Conservation (phyloP, 2,888 invertebrate species). For the Tubiluchus corallicola region DNA sequence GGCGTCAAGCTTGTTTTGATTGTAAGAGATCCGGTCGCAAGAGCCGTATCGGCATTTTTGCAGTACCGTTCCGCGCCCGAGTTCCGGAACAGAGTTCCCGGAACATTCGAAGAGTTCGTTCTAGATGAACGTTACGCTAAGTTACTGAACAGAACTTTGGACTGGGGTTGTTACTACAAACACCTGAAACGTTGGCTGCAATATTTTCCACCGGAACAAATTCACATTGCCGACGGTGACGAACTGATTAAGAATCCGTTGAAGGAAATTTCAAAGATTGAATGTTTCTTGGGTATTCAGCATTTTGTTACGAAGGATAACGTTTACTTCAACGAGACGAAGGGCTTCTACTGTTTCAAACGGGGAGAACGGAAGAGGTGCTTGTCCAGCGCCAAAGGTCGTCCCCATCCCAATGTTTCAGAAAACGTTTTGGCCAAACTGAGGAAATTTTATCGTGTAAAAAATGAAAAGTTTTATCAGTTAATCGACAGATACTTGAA, state of each 20-base stretch:
- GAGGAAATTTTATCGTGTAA: slow-evolving; percentile 67
- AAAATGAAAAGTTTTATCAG: slow-evolving; percentile 78
- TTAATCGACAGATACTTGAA: slow-evolving; percentile 77
- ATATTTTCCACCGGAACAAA: slow-evolving; percentile 69
- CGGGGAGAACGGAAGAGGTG: no score
- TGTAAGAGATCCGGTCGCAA: no score
- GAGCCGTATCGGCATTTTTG: no score
- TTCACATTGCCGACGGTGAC: slow-evolving; percentile 27
- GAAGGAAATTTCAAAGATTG: slow-evolving; percentile 21
- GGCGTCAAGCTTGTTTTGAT: no score
- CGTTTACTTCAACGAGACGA: slow-evolving; percentile 25
- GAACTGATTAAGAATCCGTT: slow-evolving; percentile 24
- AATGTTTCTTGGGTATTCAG: slow-evolving; percentile 23
- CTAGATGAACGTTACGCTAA: no score
- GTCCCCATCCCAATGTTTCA: slow-evolving; percentile 65
- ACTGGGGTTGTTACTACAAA: slow-evolving; percentile 75
- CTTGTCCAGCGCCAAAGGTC: slow-evolving; percentile 69
- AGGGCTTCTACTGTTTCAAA: slow-evolving; percentile 25
- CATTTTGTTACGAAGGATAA: slow-evolving; percentile 20
- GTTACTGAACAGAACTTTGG: slow-evolving; percentile 30
- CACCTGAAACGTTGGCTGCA: slow-evolving; percentile 80
- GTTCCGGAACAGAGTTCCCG: slow-evolving; percentile 19
- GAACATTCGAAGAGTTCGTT: slow-evolving; percentile 28
- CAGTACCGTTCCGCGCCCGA: no score
- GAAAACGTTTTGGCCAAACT: slow-evolving; percentile 56